Conservation (phyloP, 2,797 vertebrate genomes). For the Periophthalmus magnuspinnatus region DNA sequence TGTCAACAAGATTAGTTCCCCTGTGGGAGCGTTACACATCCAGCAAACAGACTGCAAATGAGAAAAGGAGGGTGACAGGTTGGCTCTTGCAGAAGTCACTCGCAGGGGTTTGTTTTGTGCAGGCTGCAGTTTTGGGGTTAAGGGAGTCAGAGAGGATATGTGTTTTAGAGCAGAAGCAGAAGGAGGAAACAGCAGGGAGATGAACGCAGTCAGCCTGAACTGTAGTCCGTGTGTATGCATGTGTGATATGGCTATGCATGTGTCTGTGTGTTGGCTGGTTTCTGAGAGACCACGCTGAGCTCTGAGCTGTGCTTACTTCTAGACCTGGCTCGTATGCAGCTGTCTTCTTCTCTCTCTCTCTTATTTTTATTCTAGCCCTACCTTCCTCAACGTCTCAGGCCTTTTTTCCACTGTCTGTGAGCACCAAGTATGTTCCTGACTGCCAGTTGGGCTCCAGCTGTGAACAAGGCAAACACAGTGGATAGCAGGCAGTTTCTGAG, state of each 20-base stretch:
- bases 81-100: conserved; percentile 42
- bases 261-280: conserved; percentile 22
- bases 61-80: conserved; percentile 56
- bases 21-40: conserved; percentile 59
- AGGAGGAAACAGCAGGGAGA: conserved; percentile 59
- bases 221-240: conserved; percentile 37
- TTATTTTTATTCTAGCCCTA: conserved; percentile 5
- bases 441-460: conserved; percentile 48
- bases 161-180: conserved; percentile 71
- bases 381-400: conserved; percentile 14
- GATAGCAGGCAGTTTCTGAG: conserved; percentile 17
- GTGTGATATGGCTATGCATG: conserved; percentile 28
- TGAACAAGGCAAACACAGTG: conserved; percentile 37
- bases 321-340: conserved; percentile 55
- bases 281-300: conserved; percentile 52
- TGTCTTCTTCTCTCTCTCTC: conserved; percentile 22
- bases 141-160: conserved; percentile 56
- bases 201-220: conserved; percentile 60
- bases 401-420: conserved; percentile 24
- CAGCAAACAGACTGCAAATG: conserved; percentile 50
- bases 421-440: conserved; percentile 21
- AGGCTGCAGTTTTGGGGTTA: conserved; percentile 42
- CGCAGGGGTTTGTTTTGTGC: conserved; percentile 10
- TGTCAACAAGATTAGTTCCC: conserved; percentile 73
- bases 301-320: conserved; percentile 61